Base-by-base conservation (phyloP, 2,113 vertebrate genomes). In the Dolichotis patagonum region DNA sequence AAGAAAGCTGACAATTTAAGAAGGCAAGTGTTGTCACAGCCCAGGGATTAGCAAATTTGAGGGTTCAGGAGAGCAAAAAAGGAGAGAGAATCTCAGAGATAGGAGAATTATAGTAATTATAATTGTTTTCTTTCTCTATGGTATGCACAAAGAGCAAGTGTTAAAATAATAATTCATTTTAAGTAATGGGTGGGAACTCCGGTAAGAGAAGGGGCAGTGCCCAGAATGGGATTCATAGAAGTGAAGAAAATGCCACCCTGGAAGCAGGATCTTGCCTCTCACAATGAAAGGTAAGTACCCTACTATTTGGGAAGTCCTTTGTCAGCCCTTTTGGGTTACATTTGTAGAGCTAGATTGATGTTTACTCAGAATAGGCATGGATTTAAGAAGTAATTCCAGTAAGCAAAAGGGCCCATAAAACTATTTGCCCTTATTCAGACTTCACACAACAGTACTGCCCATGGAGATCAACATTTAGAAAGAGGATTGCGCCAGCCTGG, bases 61-160 rank as follows among this genome's bases (percentile, higher is more conserved):
- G 91, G 97, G 84, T 95, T 96, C 49, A 69, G 62, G 46, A 96
- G 49, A 91, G 85, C 22, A 96, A 96, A 96, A 88, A 85, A 88
- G 88, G 49, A 46, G 77, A 93, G 46, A 89, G 65, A 88, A 92
- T 94, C 88, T 94, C 92, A 88, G 65, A 94, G 82, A 95, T 67
- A 35, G 56, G 35, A 78, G 88, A 97, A 97, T 98, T 97, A 97
- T 75, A 97, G 96, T 97, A 97, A 98, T 98, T 97, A 97, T 24
- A 43, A 86, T 94, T 71, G 38, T 94, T 95, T 96, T 95, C 78
- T 95, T 90, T 82, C 92, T 95, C 83, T 89, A 38, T 30, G 75
- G 69, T 77, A 89, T 93, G 83, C 92, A 96, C 88, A 90, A 92
- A 97, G 78, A 96, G 85, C 96, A 95, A 67, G 69, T 92, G 75